Evolutionary conservation across 2,888 invertebrate species (phyloP), one percentile per base, ranked within the genome.

Genomic region (Sepiola atlantica): DNA sequence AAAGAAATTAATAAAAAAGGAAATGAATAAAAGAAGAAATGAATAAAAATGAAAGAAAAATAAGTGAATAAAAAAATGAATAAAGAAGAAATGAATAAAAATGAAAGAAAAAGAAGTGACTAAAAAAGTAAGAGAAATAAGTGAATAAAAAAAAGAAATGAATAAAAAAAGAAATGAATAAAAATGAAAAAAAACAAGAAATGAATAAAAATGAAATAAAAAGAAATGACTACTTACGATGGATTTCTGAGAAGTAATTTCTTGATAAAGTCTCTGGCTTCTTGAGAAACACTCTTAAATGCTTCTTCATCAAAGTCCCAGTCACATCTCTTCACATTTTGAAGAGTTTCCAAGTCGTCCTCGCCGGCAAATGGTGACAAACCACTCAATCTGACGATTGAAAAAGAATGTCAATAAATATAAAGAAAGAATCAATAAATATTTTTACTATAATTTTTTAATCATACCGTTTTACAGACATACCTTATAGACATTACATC

Each of bases 271-370:
- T 99, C 99, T 98, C 99, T 99, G 96, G 98, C 99, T 97, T 99
- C 99, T 94, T 99, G 99, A 0, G 99, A 99, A 94, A 99, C 99
- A 96, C 98, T 98, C 54, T 98, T 98, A 98, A 99, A 99, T 20
- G 99, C 98, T 96, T 99, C 99, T 97, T 98, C 98, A 97, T 99
- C 99, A 97, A 99, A 99, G 98, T 99, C 99, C 99, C 99, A 99
- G 97, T 99, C 99, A 97, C 99, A 99, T 21, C 99, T 98, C 97
- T 99, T 99, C 28, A 99, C 99, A 97, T 99, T 99, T 98, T 99
- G 99, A 95, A 99, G 97, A 0, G 99, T 99, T 96, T 99, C 99
- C 94, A 99, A 98, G 97, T 99, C 99, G 97, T 99, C 99, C 97
- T 99, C 99, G 92, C 99, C 99, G 95, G 99, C 99, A 97, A 99